A percentile compares a stretch with the other conserved stretches of the same genome.
Conservation (phyloP, 2,888 invertebrate genomes). For the Lottia scabra region DNA sequence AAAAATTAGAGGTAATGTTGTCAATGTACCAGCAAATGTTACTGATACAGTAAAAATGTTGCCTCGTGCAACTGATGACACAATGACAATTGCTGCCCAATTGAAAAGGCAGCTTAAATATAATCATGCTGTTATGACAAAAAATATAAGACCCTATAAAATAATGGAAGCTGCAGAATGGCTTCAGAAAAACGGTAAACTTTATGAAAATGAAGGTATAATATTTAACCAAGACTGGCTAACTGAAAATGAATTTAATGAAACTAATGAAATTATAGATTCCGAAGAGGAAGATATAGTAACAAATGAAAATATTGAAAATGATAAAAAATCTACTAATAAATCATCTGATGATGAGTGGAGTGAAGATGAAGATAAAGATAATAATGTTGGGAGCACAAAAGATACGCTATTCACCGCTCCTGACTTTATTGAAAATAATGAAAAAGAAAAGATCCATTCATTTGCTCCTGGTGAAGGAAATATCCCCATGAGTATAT, state of each 20-base stretch:
- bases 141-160: slow-evolving; percentile 13
- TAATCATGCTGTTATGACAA: background rate
- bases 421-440: background rate
- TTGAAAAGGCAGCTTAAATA: slow-evolving; percentile 6
- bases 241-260: background rate
- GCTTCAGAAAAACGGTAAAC: background rate
- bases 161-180: slow-evolving; percentile 6
- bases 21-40: slow-evolving; percentile 7
- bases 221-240: background rate
- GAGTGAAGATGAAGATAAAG: background rate
- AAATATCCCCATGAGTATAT: background rate
- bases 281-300: slow-evolving; percentile 22
- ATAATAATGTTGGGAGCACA: background rate
- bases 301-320: slow-evolving; percentile 6
- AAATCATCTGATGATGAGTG: background rate
- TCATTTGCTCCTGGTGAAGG: too few species aligned
- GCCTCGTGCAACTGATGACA: background rate
- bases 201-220: background rate
- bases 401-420: background rate
- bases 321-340: background rate
- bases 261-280: background rate
- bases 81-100: slow-evolving; percentile 9
- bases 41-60: background rate
- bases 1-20: slow-evolving; percentile 1
- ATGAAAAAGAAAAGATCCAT: too few species aligned